Evolutionary conservation across 1,140 invertebrate genomes (phyloP).

Genomic region (Dendroctonus valens): DNA sequence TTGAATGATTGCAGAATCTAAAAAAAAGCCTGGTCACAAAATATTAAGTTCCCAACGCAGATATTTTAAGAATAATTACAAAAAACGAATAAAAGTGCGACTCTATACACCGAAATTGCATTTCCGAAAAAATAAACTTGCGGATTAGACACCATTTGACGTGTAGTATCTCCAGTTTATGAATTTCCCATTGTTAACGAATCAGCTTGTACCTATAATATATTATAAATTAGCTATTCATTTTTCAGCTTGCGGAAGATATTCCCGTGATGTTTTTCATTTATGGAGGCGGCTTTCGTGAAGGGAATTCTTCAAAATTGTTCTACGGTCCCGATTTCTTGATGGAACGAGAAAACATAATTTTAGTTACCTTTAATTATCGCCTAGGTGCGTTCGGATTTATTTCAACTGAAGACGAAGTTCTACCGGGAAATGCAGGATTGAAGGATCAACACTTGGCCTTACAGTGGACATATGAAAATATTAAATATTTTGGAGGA

Average conservation of each 20-base stretch:
- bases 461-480: constrained; percentile 7
- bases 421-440: constrained; percentile 10
- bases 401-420: constrained; percentile 13
- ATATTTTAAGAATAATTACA: no score
- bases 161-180: no score
- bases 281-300: constrained; percentile 70
- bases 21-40: no score
- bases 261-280: constrained; percentile 74
- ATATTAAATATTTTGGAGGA: constrained; percentile 6
- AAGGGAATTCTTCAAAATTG: constrained; percentile 60
- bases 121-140: no score
- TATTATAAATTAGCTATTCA: background rate
- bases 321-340: constrained; percentile 66
- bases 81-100: no score
- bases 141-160: no score
- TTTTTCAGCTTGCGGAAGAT: background rate
- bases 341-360: constrained; percentile 63
- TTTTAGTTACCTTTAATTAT: constrained; percentile 70
- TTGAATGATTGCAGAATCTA: no score
- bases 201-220: no score
- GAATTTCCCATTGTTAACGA: no score
- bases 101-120: no score
- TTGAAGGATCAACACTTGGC: constrained; percentile 18
- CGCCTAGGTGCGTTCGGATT: constrained; percentile 62
- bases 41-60: no score